A percentile compares a stretch with the other conserved stretches of the same genome.
Evolutionary conservation across 2,797 vertebrate genomes (phyloP).

Genomic region (Scomberomorus guttatus): DNA sequence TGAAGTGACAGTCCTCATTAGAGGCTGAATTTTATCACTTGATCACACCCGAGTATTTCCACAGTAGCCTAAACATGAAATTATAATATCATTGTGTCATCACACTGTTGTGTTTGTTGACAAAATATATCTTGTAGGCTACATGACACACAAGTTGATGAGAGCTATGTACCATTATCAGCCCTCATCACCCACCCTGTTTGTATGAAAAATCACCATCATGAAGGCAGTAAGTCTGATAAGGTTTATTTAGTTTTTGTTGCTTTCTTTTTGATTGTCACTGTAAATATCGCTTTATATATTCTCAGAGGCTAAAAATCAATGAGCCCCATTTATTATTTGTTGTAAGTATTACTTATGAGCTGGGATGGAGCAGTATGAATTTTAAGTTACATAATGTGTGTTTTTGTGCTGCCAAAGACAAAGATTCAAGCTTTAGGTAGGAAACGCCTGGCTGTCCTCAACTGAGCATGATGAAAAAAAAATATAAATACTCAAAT

Average conservation of each 20-base stretch:
- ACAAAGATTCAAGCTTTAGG: background rate
- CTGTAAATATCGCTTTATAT: background rate
- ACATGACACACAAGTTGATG: constrained; percentile 9
- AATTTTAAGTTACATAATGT: background rate
- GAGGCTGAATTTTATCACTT: background rate
- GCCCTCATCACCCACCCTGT: background rate
- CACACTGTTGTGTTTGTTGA: background rate
- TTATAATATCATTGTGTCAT: background rate
- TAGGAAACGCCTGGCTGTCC: background rate
- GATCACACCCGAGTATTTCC: background rate
- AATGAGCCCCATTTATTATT: constrained; percentile 1
- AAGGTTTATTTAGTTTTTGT: background rate
- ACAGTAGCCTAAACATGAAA: too few species aligned
- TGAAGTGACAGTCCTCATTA: background rate
- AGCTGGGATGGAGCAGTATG: background rate
- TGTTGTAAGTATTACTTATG: too few species aligned
- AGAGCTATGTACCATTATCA: constrained; percentile 4
- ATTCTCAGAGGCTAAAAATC: background rate
- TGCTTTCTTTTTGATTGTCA: background rate
- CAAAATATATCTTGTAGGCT: background rate
- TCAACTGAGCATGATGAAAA: background rate
- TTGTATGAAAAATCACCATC: background rate
- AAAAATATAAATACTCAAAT: background rate
- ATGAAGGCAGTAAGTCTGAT: constrained; percentile 3
- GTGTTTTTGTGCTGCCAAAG: background rate